Conservation (phyloP, 2,797 vertebrate genomes). For the Manis pentadactyla region DNA sequence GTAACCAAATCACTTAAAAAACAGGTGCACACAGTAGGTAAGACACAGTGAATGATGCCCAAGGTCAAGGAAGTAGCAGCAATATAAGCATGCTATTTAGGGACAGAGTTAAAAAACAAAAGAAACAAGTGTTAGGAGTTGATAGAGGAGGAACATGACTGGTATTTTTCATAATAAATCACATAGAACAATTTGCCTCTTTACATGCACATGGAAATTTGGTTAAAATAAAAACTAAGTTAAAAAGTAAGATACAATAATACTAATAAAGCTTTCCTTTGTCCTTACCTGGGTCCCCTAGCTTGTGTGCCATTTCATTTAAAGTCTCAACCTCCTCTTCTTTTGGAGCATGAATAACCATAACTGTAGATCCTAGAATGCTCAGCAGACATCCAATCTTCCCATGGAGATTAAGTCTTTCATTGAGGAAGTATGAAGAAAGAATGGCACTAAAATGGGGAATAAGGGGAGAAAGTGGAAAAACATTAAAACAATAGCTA, state of each 20-base stretch:
- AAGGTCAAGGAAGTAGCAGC: not conserved
- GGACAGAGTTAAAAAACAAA: not conserved
- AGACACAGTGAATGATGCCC: not conserved
- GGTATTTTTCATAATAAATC: not conserved
- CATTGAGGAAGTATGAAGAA: constrained; percentile 97
- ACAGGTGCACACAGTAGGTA: not conserved
- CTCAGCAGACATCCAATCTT: constrained; percentile 98
- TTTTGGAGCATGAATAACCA: constrained; percentile 98
- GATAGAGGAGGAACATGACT: not conserved
- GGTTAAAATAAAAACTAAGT: not conserved
- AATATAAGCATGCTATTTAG: not conserved
- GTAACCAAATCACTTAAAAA: not conserved
- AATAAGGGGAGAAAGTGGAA: not conserved
- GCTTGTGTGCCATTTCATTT: constrained; percentile 94
- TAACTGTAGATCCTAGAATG: constrained; percentile 97
- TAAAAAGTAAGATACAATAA: not conserved
- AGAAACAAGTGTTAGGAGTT: not conserved
- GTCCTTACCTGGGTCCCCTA: constrained; percentile 95
- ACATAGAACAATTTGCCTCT: not conserved
- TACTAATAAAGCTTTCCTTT: not conserved
- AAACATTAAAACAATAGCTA: constrained; percentile 26
- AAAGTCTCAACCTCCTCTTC: constrained; percentile 97
- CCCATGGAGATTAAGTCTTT: constrained; percentile 98
- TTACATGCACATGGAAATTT: not conserved
- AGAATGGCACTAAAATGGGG: constrained; percentile 92